A percentile compares a stretch with the other conserved stretches of the same genome.
Evolutionary conservation across 2,797 vertebrate genomes (phyloP).

Genomic region (Platyrinchus mystaceus): DNA sequence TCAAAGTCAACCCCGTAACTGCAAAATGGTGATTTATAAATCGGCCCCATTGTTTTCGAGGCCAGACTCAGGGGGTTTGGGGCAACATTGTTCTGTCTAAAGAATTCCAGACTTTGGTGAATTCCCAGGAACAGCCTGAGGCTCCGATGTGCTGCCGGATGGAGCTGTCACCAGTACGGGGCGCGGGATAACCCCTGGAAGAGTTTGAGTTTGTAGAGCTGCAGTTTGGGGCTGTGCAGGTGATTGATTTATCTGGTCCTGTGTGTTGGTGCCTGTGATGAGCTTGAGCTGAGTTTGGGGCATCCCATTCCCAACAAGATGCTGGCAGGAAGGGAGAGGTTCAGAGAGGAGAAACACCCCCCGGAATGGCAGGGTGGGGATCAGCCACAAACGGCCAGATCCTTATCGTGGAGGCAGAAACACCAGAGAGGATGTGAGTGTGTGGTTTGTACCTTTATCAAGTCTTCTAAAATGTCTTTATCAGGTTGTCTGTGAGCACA

Average conservation of each 20-base stretch:
- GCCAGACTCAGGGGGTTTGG: neutral
- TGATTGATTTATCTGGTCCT: neutral
- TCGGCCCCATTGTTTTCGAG: neutral
- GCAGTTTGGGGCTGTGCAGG: neutral
- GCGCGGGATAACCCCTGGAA: neutral
- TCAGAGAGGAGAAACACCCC: neutral
- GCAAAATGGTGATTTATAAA: neutral
- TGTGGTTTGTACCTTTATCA: neutral
- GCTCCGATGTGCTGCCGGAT: neutral
- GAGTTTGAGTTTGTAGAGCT: neutral
- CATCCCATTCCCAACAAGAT: neutral
- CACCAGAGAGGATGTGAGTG: neutral
- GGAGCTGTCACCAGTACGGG: neutral
- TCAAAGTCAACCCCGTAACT: neutral
- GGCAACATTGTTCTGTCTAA: neutral
- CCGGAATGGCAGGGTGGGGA: neutral
- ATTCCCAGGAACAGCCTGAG: neutral
- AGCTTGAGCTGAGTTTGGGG: neutral
- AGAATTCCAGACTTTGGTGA: neutral
- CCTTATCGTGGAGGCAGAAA: neutral
- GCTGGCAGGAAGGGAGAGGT: neutral
- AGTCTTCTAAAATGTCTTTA: neutral
- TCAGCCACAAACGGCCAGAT: neutral
- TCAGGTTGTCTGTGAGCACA: neutral
- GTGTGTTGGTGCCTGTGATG: accelerated